These are phyloP conservation scores for Lepus oiostolus DNA, from an alignment of 2,797 vertebrate genomes.

Conservation along the genomic window DNA sequence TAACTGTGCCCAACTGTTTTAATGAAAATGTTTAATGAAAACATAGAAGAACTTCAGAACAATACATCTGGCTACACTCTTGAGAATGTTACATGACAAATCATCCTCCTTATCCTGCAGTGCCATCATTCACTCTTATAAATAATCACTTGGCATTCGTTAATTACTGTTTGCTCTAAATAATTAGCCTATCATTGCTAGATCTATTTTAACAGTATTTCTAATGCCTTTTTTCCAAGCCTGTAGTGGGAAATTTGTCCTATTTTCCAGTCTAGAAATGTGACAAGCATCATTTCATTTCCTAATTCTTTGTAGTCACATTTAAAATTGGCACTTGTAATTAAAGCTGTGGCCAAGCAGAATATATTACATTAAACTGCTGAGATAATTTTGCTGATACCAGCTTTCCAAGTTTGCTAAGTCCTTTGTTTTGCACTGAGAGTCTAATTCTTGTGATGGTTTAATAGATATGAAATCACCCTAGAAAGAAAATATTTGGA, in stretches of 20 bases:
- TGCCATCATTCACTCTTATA: slow-evolving; percentile 21
- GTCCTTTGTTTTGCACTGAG: not conserved
- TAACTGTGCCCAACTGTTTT: not conserved
- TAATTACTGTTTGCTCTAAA: slow-evolving; percentile 4
- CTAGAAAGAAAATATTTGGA: slow-evolving; percentile 55
- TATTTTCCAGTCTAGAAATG: slow-evolving; percentile 55
- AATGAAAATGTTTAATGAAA: slow-evolving; percentile 34
- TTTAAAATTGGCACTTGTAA: slow-evolving; percentile 51
- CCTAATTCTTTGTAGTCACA: slow-evolving; percentile 59
- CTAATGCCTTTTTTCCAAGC: slow-evolving; percentile 24
- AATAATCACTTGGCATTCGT: slow-evolving; percentile 32
- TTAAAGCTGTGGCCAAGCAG: slow-evolving; percentile 55
- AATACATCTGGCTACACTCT: not conserved
- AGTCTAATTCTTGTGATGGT: not conserved
- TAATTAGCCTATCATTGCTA: slow-evolving; percentile 32
- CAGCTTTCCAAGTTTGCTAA: slow-evolving; percentile 1
- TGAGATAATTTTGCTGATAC: slow-evolving; percentile 31
- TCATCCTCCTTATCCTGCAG: not conserved
- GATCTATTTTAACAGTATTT: slow-evolving; percentile 31
- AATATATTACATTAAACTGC: not conserved
- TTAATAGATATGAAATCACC: not conserved
- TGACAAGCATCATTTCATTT: slow-evolving; percentile 57
- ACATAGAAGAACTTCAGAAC: not conserved
- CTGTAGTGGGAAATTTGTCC: not conserved
- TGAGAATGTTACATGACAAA: slow-evolving; percentile 42